These are phyloP conservation scores for Umimayanthus chanpuru DNA, from an alignment of 92 coral and sea anemone species.

Conservation along the genomic window DNA sequence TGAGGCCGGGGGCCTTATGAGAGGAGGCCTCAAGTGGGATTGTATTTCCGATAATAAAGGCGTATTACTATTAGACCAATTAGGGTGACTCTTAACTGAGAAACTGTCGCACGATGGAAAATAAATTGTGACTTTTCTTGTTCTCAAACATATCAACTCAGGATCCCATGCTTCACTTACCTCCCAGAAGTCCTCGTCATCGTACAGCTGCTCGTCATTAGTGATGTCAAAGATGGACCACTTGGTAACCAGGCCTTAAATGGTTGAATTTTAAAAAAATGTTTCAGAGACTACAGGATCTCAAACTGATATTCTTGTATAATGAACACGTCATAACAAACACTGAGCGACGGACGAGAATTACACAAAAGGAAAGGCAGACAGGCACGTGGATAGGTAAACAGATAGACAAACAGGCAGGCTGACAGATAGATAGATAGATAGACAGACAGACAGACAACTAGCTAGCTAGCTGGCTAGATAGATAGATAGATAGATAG, in stretches of 20 bases:
- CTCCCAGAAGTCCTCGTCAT: constrained; percentile 88
- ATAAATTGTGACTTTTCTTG: too few species aligned
- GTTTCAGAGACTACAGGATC: not conserved
- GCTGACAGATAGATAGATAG: not conserved
- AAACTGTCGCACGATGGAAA: too few species aligned
- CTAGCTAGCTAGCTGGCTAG: too few species aligned
- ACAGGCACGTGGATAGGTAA: not conserved
- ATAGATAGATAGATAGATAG: too few species aligned
- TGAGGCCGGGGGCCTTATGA: too few species aligned
- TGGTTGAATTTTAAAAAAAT: too few species aligned
- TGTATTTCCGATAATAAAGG: too few species aligned
- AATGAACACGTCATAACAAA: not conserved
- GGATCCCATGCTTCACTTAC: constrained; percentile 41
- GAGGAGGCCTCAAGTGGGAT: too few species aligned
- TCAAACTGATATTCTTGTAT: not conserved
- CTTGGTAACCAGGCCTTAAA: constrained; percentile 70
- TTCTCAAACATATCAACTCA: too few species aligned
- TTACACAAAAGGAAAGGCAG: not conserved
- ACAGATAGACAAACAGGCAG: not conserved
- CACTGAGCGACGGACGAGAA: not conserved
- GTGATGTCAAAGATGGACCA: constrained; percentile 72
- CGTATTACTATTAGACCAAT: too few species aligned
- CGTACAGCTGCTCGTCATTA: constrained; percentile 77
- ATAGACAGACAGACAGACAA: too few species aligned
- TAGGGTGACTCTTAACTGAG: too few species aligned